A percentile compares a stretch with the other conserved stretches of the same genome.
phyloP scores from a whole-genome alignment of 2,113 vertebrate genomes.

The Barnardius zonarius region DNA sequence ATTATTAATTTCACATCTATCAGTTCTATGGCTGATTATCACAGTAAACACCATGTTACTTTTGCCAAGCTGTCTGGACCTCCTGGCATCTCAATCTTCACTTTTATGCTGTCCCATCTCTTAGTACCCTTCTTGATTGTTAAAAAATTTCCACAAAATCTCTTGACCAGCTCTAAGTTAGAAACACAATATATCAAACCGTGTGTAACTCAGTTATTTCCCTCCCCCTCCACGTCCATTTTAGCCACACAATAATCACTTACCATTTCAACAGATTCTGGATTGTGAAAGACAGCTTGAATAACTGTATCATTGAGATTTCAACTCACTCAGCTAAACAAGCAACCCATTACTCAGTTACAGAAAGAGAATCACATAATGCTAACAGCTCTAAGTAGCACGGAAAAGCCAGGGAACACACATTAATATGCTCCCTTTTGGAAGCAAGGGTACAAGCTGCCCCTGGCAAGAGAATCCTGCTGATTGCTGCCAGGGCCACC shows the following conservation, averaged over 20 bases:
- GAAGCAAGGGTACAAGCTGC: not conserved
- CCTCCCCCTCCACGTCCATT: not conserved
- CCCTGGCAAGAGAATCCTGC: not conserved
- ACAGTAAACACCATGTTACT: not conserved
- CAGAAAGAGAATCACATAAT: not conserved
- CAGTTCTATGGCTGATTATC: not conserved
- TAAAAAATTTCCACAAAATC: not conserved
- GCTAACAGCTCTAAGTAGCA: not conserved
- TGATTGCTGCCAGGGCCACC: not conserved
- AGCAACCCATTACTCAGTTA: not conserved
- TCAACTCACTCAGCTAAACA: not conserved
- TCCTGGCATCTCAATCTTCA: not conserved
- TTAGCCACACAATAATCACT: not conserved
- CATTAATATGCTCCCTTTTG: rapidly evolving
- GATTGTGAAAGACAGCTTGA: not conserved
- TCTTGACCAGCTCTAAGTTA: not conserved
- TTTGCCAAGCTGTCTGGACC: not conserved
- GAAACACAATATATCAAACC: not conserved
- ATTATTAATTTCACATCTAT: not conserved
- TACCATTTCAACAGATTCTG: not conserved
- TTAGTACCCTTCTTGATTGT: not conserved
- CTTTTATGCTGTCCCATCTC: not conserved
- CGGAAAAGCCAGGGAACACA: not conserved
- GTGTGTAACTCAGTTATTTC: not conserved
- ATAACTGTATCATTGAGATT: rapidly evolving